These are phyloP conservation scores for Piezodorus guildinii DNA, from an alignment of 1,140 invertebrate genomes.

Conservation along the genomic window DNA sequence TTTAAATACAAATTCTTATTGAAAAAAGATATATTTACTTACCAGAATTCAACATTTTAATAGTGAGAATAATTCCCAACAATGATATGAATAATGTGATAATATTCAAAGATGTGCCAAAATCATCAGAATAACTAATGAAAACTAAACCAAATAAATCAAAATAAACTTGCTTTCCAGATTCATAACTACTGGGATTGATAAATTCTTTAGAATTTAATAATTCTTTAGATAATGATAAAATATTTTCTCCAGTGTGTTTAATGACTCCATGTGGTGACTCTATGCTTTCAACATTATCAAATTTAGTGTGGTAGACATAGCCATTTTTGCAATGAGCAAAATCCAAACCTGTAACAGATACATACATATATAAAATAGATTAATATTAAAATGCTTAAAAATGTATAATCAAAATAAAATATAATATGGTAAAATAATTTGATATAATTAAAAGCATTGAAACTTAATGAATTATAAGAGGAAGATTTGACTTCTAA, in stretches of 20 bases:
- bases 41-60: too few species aligned
- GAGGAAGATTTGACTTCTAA: too few species aligned
- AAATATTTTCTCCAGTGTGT: slow-evolving; percentile 66
- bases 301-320: slow-evolving; percentile 80
- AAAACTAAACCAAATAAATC: slow-evolving; percentile 67
- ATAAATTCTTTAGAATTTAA: background rate
- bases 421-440: too few species aligned
- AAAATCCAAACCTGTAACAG: slow-evolving; percentile 69
- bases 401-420: too few species aligned
- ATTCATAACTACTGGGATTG: background rate
- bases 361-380: too few species aligned
- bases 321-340: slow-evolving; percentile 91
- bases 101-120: slow-evolving; percentile 16
- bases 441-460: too few species aligned
- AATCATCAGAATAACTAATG: slow-evolving; percentile 40
- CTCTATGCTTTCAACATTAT: slow-evolving; percentile 48
- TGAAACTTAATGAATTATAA: too few species aligned
- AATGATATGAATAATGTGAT: background rate
- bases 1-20: too few species aligned
- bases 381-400: too few species aligned
- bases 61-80: background rate
- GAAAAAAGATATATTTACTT: too few species aligned
- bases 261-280: slow-evolving; percentile 70
- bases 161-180: slow-evolving; percentile 44
- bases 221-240: slow-evolving; percentile 41